Conservation (phyloP, 2,888 invertebrate genomes). For the Harpagoxenus sublaevis region DNA sequence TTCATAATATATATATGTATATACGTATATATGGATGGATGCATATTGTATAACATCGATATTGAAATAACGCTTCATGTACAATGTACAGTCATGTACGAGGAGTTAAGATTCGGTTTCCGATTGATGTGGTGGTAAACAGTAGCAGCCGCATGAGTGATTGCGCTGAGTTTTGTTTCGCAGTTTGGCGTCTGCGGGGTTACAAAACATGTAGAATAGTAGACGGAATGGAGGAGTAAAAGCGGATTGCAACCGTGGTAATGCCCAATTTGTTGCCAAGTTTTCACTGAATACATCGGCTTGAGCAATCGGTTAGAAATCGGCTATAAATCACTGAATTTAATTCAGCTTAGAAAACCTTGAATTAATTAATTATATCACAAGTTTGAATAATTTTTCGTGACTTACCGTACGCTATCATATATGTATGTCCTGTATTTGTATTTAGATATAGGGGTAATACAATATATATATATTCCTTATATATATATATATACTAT, state of each 20-base stretch:
- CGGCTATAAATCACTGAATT: not conserved
- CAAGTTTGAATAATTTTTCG: not conserved
- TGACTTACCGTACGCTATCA: not conserved
- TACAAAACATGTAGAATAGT: constrained; percentile 37
- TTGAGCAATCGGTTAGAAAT: constrained; percentile 20
- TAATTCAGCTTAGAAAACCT: not conserved
- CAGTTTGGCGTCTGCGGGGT: constrained; percentile 33
- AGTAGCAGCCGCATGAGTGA: constrained; percentile 43
- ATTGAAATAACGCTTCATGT: constrained; percentile 22
- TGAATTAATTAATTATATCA: constrained; percentile 12
- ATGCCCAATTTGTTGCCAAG: constrained; percentile 42
- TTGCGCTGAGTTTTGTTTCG: constrained; percentile 49
- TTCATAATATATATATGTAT: no score
- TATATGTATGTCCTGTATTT: not conserved
- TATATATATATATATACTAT: no score
- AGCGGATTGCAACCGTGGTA: constrained; percentile 34
- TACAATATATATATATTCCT: not conserved
- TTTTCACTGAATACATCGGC: constrained; percentile 37
- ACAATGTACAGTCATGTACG: constrained; percentile 8
- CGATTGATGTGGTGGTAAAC: constrained; percentile 44
- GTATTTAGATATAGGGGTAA: not conserved
- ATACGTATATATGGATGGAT: no score
- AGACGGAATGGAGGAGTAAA: constrained; percentile 37
- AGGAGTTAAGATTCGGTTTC: constrained; percentile 35
- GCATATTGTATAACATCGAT: not conserved